Base-by-base conservation (phyloP, 2,797 vertebrate genomes). In the Acrossocheilus fasciatus region DNA sequence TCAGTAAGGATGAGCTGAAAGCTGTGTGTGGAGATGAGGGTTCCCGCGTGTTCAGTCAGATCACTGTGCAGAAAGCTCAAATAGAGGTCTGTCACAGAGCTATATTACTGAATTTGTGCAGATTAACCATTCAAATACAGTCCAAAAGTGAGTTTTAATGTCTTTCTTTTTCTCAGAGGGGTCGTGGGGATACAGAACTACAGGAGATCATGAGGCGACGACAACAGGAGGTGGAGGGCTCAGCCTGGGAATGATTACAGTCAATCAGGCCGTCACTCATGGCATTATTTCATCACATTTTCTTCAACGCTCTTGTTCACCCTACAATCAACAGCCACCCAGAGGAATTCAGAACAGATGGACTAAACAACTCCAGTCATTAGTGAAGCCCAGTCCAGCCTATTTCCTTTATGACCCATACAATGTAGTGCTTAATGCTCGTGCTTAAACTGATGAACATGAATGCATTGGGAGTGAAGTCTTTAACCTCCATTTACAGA, bases 1-100 rank as follows among this genome's bases (percentile, higher is more conserved):
- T 97, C 57, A 97, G 95, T 91, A 96, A 96, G 87, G 96, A 96
- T 4, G 96, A 97, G 88, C 89, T 97, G 89, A 96, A 93, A 91
- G 95, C 95, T 59, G 96, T 97, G 87, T 97, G 96, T 17, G 96
- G 96, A 2, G 95, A 96, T 39, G 96, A 97, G 70, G 96, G 96
- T 12, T 92, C 91, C 50, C 92, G 96, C 18, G 96, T 97, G 26
- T 97, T 95, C 93, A 96, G 96, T 89, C 96, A 97, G 94, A 94
- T 97, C 91, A 95, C 94, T 0, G 96, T 97, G 90, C 96, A 96
- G 91, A 97, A 96, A 85, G 94, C 94, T n/a, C 84, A 90, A 23
- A 90, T 96, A 89, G 96, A 97, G 95, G 96, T 97, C 89, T 94
- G 95, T 78, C 73, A 62, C 72, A 87, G 36, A 54, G 50, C 18